phyloP scores from a whole-genome alignment of 2,888 invertebrate species.

The Apantesis nais region DNA sequence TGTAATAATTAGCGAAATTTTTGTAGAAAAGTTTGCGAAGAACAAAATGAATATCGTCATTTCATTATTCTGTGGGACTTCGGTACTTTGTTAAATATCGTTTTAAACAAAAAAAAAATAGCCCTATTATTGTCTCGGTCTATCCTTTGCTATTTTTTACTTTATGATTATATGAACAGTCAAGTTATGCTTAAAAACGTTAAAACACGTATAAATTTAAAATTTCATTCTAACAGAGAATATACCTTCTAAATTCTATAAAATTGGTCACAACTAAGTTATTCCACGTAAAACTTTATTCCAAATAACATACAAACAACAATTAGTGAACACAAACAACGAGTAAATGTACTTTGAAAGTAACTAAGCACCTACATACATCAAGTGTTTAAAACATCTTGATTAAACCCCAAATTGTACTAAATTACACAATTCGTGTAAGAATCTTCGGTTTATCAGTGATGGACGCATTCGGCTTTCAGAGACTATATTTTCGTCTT shows the following conservation, averaged over 20 bases:
- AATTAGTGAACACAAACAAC: constrained; percentile 38
- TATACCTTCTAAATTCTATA: not conserved
- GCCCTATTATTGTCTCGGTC: too few species aligned
- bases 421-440: constrained; percentile 34
- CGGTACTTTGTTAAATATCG: too few species aligned
- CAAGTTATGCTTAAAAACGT: not conserved
- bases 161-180: not conserved
- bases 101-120: too few species aligned
- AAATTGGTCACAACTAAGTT: constrained; percentile 16
- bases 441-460: constrained; percentile 25
- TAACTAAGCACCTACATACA: constrained; percentile 36
- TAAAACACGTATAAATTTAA: too few species aligned
- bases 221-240: not conserved
- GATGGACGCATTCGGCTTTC: constrained; percentile 15
- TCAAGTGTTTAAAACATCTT: constrained; percentile 48
- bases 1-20: too few species aligned
- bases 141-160: too few species aligned
- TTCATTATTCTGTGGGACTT: too few species aligned
- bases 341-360: constrained; percentile 36
- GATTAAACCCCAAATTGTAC: constrained; percentile 42
- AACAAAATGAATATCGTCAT: too few species aligned
- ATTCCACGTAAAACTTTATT: constrained; percentile 30
- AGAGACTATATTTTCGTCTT: constrained; percentile 7
- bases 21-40: too few species aligned
- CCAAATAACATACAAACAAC: constrained; percentile 31